These are phyloP conservation scores for Bos taurus DNA, from an alignment of 2,113 vertebrate species.

Conservation along the genomic window ARS-UCD2.0 NC_037330.1:21573001-21573500, in stretches of 20 bases:
- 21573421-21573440: not conserved
- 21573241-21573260: conserved; percentile 87
- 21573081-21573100: not conserved
- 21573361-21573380: not conserved
- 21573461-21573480: not conserved
- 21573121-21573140: conserved; percentile 81
- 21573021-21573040: conserved; percentile 19
- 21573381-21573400: not conserved
- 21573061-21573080: conserved; percentile 2
- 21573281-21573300: conserved; percentile 91
- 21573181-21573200: conserved; percentile 83
- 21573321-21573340: conserved; percentile 2
- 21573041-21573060: not conserved
- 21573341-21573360: not conserved
- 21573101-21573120: conserved; percentile 94
- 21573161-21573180: conserved; percentile 84
- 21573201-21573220: conserved; percentile 83
- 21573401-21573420: not conserved
- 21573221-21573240: conserved; percentile 90
- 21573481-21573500: not conserved
- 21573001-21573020: not conserved
- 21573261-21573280: conserved; percentile 89
- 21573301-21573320: conserved; percentile 96
- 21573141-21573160: conserved; percentile 81
- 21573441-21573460: conserved; percentile 8